A percentile compares a stretch with the other conserved stretches of the same genome.
phyloP scores from a whole-genome alignment of 2,888 invertebrate genomes.

The Alloscopus bannaensis region DNA sequence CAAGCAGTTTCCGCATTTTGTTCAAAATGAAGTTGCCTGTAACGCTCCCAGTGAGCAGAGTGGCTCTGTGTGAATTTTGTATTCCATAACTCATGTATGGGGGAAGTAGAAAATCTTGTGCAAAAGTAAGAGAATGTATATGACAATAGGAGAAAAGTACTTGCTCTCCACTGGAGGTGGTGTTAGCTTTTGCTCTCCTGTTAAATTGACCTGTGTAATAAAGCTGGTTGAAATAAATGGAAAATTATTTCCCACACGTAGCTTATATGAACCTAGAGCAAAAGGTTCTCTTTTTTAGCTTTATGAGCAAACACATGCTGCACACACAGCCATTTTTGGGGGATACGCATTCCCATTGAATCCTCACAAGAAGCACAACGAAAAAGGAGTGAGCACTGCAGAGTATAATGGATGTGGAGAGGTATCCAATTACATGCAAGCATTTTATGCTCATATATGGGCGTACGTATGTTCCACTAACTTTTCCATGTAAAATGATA shows the following conservation, averaged over 20 bases:
- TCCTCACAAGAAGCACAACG: slow-evolving; percentile 16
- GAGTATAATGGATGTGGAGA: slow-evolving; percentile 19
- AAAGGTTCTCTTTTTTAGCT: slow-evolving; percentile 1
- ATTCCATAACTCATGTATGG: slow-evolving; percentile 30
- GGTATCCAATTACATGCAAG: slow-evolving; percentile 22
- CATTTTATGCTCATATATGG: too few relatives aligned
- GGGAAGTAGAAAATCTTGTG: slow-evolving; percentile 31
- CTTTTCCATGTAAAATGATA: not conserved
- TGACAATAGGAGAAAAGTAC: slow-evolving; percentile 30
- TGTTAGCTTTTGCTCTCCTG: not conserved
- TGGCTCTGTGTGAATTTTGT: too few relatives aligned
- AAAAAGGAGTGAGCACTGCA: not conserved
- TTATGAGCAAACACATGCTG: not conserved
- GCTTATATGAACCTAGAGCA: not conserved
- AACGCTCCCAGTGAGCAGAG: too few relatives aligned
- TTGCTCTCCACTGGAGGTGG: not conserved
- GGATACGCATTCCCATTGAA: not conserved
- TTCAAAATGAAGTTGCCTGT: too few relatives aligned
- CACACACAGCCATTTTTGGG: not conserved
- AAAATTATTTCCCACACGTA: slow-evolving; percentile 54
- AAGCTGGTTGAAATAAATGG: slow-evolving; percentile 47
- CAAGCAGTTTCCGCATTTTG: not conserved
- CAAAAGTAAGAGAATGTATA: not conserved
- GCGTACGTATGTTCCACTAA: not conserved
- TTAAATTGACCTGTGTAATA: slow-evolving; percentile 39